Conservation (phyloP, 2,113 vertebrate genomes). For the Oncorhynchus tshawytscha region DNA sequence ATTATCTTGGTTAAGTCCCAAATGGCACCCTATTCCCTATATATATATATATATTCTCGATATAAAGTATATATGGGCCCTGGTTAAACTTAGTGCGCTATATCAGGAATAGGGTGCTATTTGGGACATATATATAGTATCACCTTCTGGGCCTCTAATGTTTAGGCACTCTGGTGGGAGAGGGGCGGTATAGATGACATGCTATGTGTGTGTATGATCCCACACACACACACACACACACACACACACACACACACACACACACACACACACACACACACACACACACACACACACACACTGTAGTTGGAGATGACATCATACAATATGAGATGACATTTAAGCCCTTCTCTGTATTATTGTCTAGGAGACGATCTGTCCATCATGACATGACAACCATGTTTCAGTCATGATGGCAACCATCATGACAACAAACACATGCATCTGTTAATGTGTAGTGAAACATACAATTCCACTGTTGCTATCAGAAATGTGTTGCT, state of each 20-base stretch:
- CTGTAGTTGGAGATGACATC: not conserved
- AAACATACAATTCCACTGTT: not conserved
- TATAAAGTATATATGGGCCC: no score
- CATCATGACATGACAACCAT: not conserved
- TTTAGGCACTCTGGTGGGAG: not conserved
- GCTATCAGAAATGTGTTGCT: not conserved
- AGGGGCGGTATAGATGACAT: not conserved
- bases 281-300: no score
- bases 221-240: no score
- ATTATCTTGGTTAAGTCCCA: not conserved
- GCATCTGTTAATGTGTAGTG: not conserved
- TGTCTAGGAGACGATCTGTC: not conserved
- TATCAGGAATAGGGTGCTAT: no score
- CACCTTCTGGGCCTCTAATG: not conserved
- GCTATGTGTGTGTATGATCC: no score
- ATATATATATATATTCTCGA: no score
- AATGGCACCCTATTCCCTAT: no score
- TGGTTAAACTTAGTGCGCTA: no score
- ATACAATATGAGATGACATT: not conserved
- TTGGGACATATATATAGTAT: no score
- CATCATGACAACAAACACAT: slow-evolving; percentile 10
- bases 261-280: no score
- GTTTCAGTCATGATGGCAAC: not conserved
- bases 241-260: no score
- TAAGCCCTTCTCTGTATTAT: not conserved